A percentile compares a stretch with the other conserved stretches of the same genome.
These are phyloP conservation scores for Rotaria sp. DNA, from an alignment of 2,888 invertebrate genomes.

Conservation along the genomic window DNA sequence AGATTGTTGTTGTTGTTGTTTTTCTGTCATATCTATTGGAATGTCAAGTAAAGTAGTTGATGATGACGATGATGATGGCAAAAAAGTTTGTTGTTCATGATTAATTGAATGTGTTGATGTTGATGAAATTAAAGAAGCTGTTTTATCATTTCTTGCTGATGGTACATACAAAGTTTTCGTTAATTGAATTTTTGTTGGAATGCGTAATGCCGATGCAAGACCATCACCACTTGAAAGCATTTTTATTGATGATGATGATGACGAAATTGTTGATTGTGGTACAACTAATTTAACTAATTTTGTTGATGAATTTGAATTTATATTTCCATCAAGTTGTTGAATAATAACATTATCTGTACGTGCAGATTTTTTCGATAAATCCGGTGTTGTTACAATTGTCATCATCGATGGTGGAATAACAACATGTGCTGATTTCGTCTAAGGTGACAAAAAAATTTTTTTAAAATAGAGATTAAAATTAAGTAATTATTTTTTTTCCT, in stretches of 20 bases:
- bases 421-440: background rate
- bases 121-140: background rate
- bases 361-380: background rate
- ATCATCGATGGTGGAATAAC: background rate
- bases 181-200: conserved; percentile 27
- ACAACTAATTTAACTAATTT: conserved; percentile 12
- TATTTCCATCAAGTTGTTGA: background rate
- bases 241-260: background rate
- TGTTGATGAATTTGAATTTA: background rate
- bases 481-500: background rate
- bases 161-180: background rate
- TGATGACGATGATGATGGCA: background rate
- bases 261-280: background rate
- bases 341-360: conserved; percentile 19
- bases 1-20: background rate
- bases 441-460: background rate
- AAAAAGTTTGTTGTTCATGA: background rate
- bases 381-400: background rate
- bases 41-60: background rate
- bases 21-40: background rate
- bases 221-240: conserved; percentile 20
- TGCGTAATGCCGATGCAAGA: background rate
- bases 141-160: background rate
- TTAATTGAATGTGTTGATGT: background rate
- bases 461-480: no score